These are phyloP conservation scores for Stichodactyla helianthus DNA, from an alignment of 64 coral and sea anemone genomes.

Conservation along the genomic window DNA sequence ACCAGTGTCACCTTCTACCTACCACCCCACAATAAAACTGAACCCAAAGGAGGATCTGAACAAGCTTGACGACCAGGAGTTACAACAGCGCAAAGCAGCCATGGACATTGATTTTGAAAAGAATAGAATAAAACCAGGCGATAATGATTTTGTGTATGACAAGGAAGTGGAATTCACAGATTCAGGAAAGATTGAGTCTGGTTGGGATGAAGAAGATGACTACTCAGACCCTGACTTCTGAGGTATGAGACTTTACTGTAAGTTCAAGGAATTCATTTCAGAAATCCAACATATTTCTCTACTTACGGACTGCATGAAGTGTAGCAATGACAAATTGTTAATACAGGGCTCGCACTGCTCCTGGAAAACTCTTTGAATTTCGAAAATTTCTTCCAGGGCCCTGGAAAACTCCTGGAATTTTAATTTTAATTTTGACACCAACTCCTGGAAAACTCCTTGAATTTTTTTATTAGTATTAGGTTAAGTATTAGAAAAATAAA, in stretches of 20 bases:
- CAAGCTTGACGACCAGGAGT: constrained; percentile 76
- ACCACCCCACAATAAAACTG: neutral
- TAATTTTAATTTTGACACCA: too few relatives aligned
- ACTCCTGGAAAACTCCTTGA: too few relatives aligned
- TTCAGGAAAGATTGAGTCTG: constrained; percentile 73
- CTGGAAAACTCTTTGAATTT: too few relatives aligned
- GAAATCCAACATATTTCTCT: neutral
- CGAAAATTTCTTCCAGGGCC: too few relatives aligned
- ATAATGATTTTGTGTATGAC: constrained; percentile 87
- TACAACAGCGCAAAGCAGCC: constrained; percentile 69
- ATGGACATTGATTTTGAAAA: constrained; percentile 95
- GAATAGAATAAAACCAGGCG: constrained; percentile 79
- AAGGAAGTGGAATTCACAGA: constrained; percentile 81
- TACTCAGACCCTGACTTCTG: constrained; percentile 98
- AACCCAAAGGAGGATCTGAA: constrained; percentile 75
- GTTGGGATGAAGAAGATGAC: constrained; percentile 88
- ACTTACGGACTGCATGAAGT: too few relatives aligned
- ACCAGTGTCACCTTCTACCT: constrained; percentile 15
- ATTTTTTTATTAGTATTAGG: too few relatives aligned
- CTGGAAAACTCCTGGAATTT: too few relatives aligned
- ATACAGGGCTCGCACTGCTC: too few relatives aligned
- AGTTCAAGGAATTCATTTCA: neutral
- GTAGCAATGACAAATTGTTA: too few relatives aligned
- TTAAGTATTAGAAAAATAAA: too few relatives aligned
- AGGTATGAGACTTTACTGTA: neutral